Conservation (phyloP, 2,113 vertebrate species). For the Seriola dumerili region DNA sequence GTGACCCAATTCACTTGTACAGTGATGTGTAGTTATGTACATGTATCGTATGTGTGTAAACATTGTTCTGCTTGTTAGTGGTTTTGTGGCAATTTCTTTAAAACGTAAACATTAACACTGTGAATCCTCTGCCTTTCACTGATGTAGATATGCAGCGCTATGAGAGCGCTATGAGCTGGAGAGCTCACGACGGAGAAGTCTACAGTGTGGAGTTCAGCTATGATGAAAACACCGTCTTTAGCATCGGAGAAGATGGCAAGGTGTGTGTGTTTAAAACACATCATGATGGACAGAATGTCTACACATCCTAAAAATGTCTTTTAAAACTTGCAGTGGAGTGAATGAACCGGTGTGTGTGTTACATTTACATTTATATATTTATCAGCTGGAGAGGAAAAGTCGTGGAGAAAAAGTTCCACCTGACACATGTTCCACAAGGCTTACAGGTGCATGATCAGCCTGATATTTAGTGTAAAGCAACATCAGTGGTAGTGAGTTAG, state of each 20-base stretch:
- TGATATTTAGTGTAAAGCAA: too few relatives aligned
- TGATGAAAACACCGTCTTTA: slow-evolving; percentile 96
- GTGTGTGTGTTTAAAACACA: slow-evolving; percentile 72
- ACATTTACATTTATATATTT: too few relatives aligned
- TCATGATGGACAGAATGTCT: neutral
- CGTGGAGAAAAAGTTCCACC: too few relatives aligned
- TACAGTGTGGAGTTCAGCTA: slow-evolving; percentile 99
- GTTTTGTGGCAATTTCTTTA: neutral
- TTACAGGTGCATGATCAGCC: too few relatives aligned
- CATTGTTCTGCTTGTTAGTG: neutral
- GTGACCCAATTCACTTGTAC: neutral
- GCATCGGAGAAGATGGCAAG: slow-evolving; percentile 96
- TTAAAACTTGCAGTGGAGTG: neutral
- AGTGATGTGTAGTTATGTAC: neutral
- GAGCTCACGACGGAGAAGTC: slow-evolving; percentile 93
- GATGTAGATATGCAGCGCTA: slow-evolving; percentile 96
- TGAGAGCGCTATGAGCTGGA: slow-evolving; percentile 96
- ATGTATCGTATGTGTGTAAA: neutral
- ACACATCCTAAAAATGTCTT: neutral
- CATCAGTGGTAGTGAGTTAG: too few relatives aligned
- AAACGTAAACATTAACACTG: too few relatives aligned
- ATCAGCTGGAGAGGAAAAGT: too few relatives aligned
- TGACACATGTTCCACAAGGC: too few relatives aligned
- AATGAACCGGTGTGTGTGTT: neutral
- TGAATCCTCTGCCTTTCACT: neutral